phyloP scores from a whole-genome alignment of 1,140 invertebrate species.

The Zeugodacus cucurbitae region DNA sequence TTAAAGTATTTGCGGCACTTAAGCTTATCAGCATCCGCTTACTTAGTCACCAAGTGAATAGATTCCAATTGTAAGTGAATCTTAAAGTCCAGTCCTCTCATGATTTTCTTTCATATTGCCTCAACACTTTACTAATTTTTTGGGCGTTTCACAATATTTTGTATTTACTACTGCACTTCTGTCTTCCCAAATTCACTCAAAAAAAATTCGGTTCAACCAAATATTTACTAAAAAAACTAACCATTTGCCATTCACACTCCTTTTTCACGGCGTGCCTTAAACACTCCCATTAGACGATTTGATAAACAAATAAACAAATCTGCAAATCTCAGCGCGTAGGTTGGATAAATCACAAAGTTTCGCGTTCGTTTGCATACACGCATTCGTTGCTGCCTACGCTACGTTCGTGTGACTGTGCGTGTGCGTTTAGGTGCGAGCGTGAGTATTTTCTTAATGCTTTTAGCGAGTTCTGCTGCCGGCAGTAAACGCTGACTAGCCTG shows the following conservation, averaged over 20 bases:
- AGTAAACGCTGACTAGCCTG: not conserved
- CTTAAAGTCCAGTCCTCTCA: not conserved
- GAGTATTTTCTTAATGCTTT: not conserved
- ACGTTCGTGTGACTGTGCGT: not conserved
- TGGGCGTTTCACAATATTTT: not conserved
- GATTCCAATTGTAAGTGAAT: not conserved
- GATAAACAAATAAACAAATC: slow-evolving; percentile 38
- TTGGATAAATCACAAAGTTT: slow-evolving; percentile 31
- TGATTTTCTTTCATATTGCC: not conserved
- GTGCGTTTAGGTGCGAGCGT: not conserved
- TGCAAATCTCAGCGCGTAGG: slow-evolving; percentile 21
- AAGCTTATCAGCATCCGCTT: not conserved
- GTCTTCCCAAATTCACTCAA: not conserved
- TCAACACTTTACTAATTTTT: not conserved
- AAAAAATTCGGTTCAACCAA: not conserved
- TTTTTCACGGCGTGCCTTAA: not conserved
- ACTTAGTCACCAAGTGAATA: not conserved
- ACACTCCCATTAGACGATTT: slow-evolving; percentile 9
- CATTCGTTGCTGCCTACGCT: not conserved
- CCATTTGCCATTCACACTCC: not conserved
- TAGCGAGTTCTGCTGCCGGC: slow-evolving; percentile 6
- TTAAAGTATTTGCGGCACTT: not conserved
- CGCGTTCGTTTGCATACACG: not conserved
- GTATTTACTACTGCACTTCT: not conserved
- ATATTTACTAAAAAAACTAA: not conserved